phyloP scores from a whole-genome alignment of 2,113 vertebrate genomes.

The Eolophus roseicapilla region DNA sequence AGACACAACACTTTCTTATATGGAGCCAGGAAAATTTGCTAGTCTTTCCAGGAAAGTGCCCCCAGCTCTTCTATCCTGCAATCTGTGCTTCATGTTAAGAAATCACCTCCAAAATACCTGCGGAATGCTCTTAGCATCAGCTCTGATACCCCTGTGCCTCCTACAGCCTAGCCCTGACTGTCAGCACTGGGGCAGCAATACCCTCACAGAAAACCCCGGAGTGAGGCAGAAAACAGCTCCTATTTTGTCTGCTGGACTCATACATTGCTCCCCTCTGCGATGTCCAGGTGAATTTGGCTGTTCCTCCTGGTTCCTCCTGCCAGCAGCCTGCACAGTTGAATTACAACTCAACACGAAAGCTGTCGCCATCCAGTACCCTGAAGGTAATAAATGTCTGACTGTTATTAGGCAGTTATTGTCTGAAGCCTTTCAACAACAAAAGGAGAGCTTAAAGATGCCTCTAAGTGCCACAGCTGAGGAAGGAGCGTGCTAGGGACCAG shows the following conservation, averaged over 20 bases:
- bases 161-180: neutral
- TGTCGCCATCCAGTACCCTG: neutral
- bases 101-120: neutral
- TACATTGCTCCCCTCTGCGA: neutral
- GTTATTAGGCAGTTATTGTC: neutral
- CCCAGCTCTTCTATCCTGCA: neutral
- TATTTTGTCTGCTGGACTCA: neutral
- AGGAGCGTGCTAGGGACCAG: neutral
- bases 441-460: neutral
- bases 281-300: neutral
- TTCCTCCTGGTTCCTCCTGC: neutral
- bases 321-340: neutral
- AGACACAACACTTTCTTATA: neutral
- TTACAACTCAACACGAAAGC: neutral
- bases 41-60: neutral
- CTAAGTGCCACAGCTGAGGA: neutral
- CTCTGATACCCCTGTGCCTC: neutral
- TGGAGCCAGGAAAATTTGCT: neutral
- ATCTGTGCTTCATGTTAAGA: neutral
- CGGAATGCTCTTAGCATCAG: neutral
- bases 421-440: conserved; percentile 1
- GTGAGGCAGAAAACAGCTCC: neutral
- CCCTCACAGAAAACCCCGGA: neutral
- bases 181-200: neutral
- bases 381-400: neutral